These are phyloP conservation scores for Arion vulgaris DNA, from an alignment of 1,140 invertebrate species.

Conservation along the genomic window DNA sequence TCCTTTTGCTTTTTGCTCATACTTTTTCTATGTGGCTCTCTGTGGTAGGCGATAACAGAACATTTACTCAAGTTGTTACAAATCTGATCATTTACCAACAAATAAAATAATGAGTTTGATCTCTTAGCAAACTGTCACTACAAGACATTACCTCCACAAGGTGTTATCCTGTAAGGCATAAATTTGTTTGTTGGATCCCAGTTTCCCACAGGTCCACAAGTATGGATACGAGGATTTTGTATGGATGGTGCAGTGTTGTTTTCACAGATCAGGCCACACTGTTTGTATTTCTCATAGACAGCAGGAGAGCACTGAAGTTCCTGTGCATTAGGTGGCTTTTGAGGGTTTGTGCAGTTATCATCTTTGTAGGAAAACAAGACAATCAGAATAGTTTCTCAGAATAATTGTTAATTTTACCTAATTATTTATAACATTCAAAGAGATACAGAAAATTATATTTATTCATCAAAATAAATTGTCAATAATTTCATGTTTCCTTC, in stretches of 20 bases:
- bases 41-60: no score
- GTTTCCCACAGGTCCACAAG: conserved; percentile 43
- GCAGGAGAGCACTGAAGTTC: conserved; percentile 33
- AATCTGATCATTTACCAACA: no score
- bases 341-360: conserved; percentile 36
- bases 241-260: conserved; percentile 7
- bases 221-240: conserved; percentile 35
- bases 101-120: no score
- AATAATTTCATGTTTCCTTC: no score
- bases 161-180: conserved; percentile 38
- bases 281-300: conserved; percentile 27
- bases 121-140: no score
- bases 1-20: no score
- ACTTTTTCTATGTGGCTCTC: no score
- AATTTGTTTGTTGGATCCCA: conserved; percentile 43
- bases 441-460: neutral
- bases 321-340: conserved; percentile 28
- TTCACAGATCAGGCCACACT: conserved; percentile 37
- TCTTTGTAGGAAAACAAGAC: conserved; percentile 20
- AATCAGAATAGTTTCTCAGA: neutral
- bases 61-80: no score
- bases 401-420: neutral
- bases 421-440: no score
- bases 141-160: conserved; percentile 46
- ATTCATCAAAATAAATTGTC: neutral